Base-by-base conservation (phyloP, 2,888 invertebrate genomes). In the Temnothorax ravouxi region DNA sequence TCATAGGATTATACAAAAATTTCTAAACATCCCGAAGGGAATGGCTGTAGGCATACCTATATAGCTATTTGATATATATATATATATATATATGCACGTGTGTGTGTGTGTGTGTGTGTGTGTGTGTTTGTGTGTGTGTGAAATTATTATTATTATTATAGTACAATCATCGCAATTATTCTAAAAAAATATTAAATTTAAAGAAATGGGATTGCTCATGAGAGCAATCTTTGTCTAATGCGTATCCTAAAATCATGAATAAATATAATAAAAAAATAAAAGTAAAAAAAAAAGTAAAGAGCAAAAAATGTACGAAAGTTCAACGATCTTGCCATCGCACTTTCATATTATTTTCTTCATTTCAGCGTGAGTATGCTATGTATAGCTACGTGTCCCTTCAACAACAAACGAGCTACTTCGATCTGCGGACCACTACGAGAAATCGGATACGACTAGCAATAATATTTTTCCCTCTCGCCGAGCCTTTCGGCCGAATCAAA, bases 391-490 rank as follows among this genome's bases (percentile, higher is more conserved):
- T 61, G 62, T 84, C 72, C 52, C 13, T 44, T 72, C 62, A 66
- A 47, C 66, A 82, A 81, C 79, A 76, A 84, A 64, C 72, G 74
- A 83, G 44, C 75, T 50, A 54, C 61, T 69, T 61, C 62, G 66
- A 71, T 18, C 52, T 61, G 62, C 80, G 77, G 79, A 34, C 59
- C 56, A 85, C 64, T 74, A 41, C 59, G 52, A 44, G 3, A 50
- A 50, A 41, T 66, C 84, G 87, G 85, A 86, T 81, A 77, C 84
- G 71, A 34, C 79, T 50, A 50, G 41, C 59, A 62, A 86, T 84
- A 84, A 85, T 83, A 85, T 84, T 85, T 83, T 88, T 82, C 47
- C 56, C 66, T 54, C 25, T 52, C 21, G 18, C 21, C 72, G 21
- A 54, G 67, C 21, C 54, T 64, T 83, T 66, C 41, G 13, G 54